These are phyloP conservation scores for Scolopax mira DNA, from an alignment of 2,113 vertebrate species.

Conservation along the genomic window DNA sequence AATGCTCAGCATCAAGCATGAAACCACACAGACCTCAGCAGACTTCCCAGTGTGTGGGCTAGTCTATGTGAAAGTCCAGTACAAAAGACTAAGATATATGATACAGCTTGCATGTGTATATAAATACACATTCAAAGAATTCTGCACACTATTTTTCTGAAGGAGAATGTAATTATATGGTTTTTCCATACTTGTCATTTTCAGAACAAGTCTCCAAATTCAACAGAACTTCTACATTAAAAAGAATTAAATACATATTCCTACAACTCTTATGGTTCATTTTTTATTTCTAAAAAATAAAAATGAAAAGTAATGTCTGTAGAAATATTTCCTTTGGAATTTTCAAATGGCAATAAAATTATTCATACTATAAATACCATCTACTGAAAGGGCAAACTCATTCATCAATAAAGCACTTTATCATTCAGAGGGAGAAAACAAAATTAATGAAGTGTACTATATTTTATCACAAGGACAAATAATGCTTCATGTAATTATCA, in stretches of 20 bases:
- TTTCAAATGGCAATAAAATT: background rate
- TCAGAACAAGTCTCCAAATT: background rate
- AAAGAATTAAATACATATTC: background rate
- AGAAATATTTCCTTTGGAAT: background rate
- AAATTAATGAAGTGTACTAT: background rate
- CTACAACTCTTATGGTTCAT: background rate
- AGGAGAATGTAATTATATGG: background rate
- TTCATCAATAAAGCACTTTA: background rate
- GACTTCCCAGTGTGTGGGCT: background rate
- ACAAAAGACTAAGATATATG: background rate
- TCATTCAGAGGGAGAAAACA: background rate
- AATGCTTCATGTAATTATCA: background rate
- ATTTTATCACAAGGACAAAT: background rate
- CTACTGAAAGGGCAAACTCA: background rate
- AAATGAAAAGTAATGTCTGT: background rate
- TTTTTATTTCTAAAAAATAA: background rate
- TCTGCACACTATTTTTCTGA: background rate
- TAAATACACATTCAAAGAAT: background rate
- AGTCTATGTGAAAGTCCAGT: background rate
- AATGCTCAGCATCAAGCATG: background rate
- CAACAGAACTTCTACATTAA: background rate
- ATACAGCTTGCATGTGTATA: background rate
- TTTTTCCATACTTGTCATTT: background rate
- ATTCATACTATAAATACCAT: background rate
- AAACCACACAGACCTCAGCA: background rate